phyloP scores from a whole-genome alignment of 2,797 vertebrate genomes.

The Todus mexicanus region DNA sequence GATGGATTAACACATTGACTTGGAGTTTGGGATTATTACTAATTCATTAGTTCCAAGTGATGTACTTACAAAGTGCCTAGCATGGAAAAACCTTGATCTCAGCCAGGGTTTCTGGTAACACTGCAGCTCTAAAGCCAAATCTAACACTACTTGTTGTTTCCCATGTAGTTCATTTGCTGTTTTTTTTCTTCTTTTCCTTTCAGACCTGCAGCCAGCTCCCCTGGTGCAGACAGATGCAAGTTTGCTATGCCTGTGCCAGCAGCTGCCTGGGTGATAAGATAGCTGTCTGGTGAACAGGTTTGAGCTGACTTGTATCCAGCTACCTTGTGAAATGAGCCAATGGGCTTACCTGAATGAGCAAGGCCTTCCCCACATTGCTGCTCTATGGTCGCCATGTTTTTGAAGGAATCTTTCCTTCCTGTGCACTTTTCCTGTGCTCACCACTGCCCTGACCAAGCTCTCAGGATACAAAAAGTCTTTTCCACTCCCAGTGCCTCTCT shows the following conservation, averaged over 20 bases:
- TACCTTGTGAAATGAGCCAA: background rate
- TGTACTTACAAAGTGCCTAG: background rate
- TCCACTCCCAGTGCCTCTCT: background rate
- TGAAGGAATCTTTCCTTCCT: background rate
- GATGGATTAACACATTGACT: background rate
- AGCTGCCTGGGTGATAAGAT: background rate
- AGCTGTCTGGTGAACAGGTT: background rate
- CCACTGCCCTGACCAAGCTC: background rate
- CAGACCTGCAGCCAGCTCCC: background rate
- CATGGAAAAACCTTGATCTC: background rate
- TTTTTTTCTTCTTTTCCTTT: background rate
- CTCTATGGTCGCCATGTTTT: background rate
- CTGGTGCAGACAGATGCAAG: background rate
- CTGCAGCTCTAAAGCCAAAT: background rate
- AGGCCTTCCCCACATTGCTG: background rate
- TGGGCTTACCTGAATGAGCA: background rate
- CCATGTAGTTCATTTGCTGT: background rate
- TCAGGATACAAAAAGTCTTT: background rate
- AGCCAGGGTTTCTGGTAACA: background rate
- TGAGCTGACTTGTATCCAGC: background rate
- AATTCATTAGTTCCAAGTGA: background rate
- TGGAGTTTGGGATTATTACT: background rate
- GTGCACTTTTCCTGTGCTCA: constrained; percentile 1
- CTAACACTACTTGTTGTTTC: background rate
- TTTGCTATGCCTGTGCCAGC: background rate